Base-by-base conservation (phyloP, 2,113 vertebrate species). In the Eclectus roratus region DNA sequence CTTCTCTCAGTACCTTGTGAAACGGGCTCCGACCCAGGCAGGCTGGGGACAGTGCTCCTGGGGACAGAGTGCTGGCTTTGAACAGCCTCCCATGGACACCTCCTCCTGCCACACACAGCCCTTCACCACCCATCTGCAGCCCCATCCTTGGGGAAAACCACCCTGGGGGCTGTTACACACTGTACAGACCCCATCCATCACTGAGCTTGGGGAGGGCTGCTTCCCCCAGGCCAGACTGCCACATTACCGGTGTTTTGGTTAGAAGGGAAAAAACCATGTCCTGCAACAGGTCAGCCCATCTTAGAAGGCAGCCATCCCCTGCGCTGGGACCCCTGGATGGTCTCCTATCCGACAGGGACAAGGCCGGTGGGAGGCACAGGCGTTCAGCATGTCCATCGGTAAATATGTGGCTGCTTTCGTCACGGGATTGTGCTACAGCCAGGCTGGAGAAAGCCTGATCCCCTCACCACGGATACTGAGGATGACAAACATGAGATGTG, bases 71-170 rank as follows among this genome's bases (percentile, higher is more conserved):
- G 47, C 27, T 3, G 24, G 25, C 41, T 39, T 56, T 15, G 0
- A 0, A 44, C 71, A 69, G 35, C 61, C 64, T 52, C 7, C 2
- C 15, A 65, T 2, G 2, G 66, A 13, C 49, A 70, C 37, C 64
- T 52, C 31, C 53, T 77, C 49, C 1, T 4, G 74, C 41, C 31
- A 2, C 0, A 0, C 31, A 11, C 52, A 18, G 64, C 25, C 44
- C 64, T 44, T 50, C 39, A 8, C 5, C 19, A 2, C 11, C 37
- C 53, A 35, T 4, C 53, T 0, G 0, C 17, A 31, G 65, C 29
- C 52, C 43, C 68, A 52, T 41, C 76, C 69, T 44, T 10, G 20
- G 29, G 73, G 60, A 73, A 93, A 78, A 53, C 46, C 55, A 50
- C 29, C 35, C 20, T 0, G 0, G 39, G 29, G 21, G 33, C 13